Evolutionary conservation across 2,797 vertebrate species (phyloP).

Genomic region (Sebastes trivittatus): DNA sequence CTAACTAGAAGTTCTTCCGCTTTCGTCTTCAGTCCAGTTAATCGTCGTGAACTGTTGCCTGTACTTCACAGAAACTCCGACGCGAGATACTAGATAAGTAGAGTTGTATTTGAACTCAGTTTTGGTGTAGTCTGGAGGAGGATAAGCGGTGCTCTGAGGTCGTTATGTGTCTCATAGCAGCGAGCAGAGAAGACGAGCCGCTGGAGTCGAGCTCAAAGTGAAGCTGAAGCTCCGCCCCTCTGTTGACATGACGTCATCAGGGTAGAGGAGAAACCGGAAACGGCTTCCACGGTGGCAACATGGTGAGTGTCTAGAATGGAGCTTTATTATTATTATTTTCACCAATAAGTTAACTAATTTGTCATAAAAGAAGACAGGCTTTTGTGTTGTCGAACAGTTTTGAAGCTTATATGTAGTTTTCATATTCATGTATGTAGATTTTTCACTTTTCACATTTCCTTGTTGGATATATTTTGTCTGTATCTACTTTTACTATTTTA

Average conservation of each 20-base stretch:
- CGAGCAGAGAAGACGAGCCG: not conserved
- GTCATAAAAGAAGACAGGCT: accelerated
- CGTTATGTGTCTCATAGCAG: no score
- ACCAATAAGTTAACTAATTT: not conserved
- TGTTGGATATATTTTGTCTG: not conserved
- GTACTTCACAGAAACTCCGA: not conserved
- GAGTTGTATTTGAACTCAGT: not conserved
- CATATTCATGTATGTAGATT: not conserved
- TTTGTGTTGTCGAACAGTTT: not conserved
- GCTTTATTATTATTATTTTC: not conserved
- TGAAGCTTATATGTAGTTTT: no score
- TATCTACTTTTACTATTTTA: not conserved
- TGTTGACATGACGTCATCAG: constrained; percentile 64
- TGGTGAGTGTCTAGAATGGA: not conserved
- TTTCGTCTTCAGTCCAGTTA: constrained; percentile 53
- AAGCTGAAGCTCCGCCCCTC: constrained; percentile 36
- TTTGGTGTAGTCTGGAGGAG: not conserved
- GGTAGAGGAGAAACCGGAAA: no score
- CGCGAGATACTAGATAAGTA: accelerated
- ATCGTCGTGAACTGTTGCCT: not conserved
- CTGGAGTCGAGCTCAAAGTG: no score
- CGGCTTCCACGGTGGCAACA: not conserved
- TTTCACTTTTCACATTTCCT: not conserved
- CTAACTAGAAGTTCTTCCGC: constrained; percentile 68
- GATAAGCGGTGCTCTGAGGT: not conserved